phyloP scores from a whole-genome alignment of 1,140 invertebrate genomes.

The Sminthurinus signatus region DNA sequence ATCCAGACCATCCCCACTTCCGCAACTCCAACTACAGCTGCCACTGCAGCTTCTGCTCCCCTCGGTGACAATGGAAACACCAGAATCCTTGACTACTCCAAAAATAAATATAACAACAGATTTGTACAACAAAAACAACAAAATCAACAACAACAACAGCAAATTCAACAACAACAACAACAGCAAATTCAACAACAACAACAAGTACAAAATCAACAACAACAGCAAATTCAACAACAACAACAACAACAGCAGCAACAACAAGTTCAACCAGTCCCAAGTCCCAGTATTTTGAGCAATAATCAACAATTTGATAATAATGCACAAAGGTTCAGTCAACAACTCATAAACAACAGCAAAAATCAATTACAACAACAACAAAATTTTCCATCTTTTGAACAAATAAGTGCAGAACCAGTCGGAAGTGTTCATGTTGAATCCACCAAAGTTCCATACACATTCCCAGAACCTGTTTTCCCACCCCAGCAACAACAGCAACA shows the following conservation, averaged over 20 bases:
- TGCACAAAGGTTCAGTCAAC: background rate
- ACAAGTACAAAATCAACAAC: background rate
- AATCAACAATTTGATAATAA: too few relatives aligned
- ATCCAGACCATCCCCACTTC: background rate
- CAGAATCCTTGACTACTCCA: conserved; percentile 4
- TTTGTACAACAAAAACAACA: background rate
- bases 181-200: background rate
- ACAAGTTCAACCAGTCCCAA: background rate
- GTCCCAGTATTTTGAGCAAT: too few relatives aligned
- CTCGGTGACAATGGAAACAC: background rate
- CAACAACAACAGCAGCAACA: background rate
- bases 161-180: background rate
- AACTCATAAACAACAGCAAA: background rate
- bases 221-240: background rate
- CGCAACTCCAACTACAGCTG: background rate
- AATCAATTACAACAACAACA: background rate
- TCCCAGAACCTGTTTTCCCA: conserved; percentile 3
- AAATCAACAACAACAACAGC: too few relatives aligned
- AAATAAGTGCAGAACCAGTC: background rate
- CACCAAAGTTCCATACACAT: conserved; percentile 1
- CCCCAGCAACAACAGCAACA: background rate
- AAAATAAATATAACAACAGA: background rate
- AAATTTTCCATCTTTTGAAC: conserved; percentile 4
- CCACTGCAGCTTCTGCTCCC: too few relatives aligned
- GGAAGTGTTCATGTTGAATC: background rate